Percentiles rank a stretch among this genome's conserved stretches.
Evolutionary conservation across 2,797 vertebrate genomes (phyloP).

Genomic region (Bovichtus variegatus): DNA sequence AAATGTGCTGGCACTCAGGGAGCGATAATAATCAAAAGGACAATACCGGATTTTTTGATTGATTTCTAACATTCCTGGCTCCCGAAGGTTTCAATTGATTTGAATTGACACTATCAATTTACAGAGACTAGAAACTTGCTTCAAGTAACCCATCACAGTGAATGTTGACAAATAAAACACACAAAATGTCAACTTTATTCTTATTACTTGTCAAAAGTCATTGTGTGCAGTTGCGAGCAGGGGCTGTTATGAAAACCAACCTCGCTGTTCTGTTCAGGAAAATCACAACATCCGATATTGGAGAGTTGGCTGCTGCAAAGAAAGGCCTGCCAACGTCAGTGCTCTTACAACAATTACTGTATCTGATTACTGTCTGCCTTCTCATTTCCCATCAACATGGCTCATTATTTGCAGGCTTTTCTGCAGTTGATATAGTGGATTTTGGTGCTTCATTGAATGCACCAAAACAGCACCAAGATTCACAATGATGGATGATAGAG

Average conservation of each 20-base stretch:
- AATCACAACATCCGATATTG: constrained; percentile 21
- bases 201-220: neutral
- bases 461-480: constrained; percentile 1
- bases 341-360: constrained; percentile 3
- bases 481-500: constrained; percentile 6
- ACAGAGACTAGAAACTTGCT: neutral
- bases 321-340: constrained; percentile 18
- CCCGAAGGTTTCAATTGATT: neutral
- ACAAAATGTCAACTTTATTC: no score
- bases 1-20: neutral
- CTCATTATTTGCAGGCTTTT: neutral
- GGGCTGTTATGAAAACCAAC: constrained; percentile 12
- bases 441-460: neutral
- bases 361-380: constrained; percentile 17
- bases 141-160: neutral
- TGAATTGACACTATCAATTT: neutral
- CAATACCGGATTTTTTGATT: neutral
- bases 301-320: neutral
- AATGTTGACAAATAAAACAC: neutral
- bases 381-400: constrained; percentile 17
- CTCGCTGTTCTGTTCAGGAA: neutral
- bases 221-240: neutral
- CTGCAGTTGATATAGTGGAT: neutral
- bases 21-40: neutral
- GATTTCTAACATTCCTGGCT: neutral